These are phyloP conservation scores for Pogona vitticeps DNA, from an alignment of 2,113 vertebrate species.

Conservation along the genomic window DNA sequence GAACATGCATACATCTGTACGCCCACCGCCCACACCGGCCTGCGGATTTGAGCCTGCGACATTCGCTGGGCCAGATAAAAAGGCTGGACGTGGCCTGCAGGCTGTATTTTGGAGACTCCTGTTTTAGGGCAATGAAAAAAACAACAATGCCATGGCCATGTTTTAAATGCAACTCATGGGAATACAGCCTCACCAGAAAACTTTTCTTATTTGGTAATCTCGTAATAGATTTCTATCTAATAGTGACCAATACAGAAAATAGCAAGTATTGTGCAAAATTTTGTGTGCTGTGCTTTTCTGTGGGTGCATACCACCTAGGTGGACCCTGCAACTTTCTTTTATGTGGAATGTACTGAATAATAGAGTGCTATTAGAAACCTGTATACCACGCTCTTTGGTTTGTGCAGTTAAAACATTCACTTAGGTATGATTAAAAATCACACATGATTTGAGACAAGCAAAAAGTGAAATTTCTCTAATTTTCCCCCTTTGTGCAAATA, in stretches of 20 bases:
- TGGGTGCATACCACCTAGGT: background rate
- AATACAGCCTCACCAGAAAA: background rate
- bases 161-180: background rate
- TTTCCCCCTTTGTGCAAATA: background rate
- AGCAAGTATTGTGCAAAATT: background rate
- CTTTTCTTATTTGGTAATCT: background rate
- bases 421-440: background rate
- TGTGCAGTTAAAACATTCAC: background rate
- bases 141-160: background rate
- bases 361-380: background rate
- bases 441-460: no score
- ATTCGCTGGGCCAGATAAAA: no score
- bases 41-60: no score
- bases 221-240: background rate
- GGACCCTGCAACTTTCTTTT: background rate
- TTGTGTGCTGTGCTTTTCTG: background rate
- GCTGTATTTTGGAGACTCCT: no score
- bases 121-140: no score
- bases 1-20: no score
- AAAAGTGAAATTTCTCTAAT: background rate
- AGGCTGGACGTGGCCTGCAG: background rate
- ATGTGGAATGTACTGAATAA: background rate
- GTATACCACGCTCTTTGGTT: background rate
- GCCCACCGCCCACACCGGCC: no score
- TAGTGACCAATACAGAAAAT: background rate